Evolutionary conservation across 2,888 invertebrate genomes (phyloP), one percentile per base, ranked within the genome.

Genomic region (Apamea sordens): DNA sequence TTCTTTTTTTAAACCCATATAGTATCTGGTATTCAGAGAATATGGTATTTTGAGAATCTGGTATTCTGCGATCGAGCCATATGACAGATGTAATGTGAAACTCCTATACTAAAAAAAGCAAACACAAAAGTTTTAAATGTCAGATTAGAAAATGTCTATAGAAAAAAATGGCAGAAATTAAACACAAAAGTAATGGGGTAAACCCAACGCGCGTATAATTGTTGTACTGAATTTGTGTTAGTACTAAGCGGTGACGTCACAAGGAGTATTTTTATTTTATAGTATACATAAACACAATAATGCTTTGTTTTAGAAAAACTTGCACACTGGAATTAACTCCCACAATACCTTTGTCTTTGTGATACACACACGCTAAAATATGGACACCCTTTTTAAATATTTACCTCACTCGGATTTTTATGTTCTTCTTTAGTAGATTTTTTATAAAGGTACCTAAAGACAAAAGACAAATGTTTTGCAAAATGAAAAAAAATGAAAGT

Each of bases 281-380:
- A 79, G 65, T 77, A 77, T 6, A 53, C 15, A 53, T 67, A 80
- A 73, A 67, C 72, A 76, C 74, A 78, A 67, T 73, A 77, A 75
- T n/a, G 71, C 72, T 80, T 83, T 82, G 76, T 82, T 82, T 82
- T 68, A 84, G 73, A 82, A 79, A 79, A 84, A 74, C 44, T 74
- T 77, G 53, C 74, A 75, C 61, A 53, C 79, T 77, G 67, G 70
- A 79, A 78, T 86, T 78, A 79, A 73, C 72, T 77, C 72, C 18
- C 65, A 76, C 77, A 79, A 76, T 76, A 77, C 79, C 75, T 77
- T 88, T 86, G 76, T 82, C 86, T 88, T 87, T 84, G 80, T 84
- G 79, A 86, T 75, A 79, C 76, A 65, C 73, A 63, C 75, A 47
- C 41, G 70, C 74, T 83, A 63, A 77, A 81, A 86, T 71, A 83